Evolutionary conservation across 2,797 vertebrate species (phyloP), one percentile per base, ranked within the genome.

Genomic region (Chromis chromis): DNA sequence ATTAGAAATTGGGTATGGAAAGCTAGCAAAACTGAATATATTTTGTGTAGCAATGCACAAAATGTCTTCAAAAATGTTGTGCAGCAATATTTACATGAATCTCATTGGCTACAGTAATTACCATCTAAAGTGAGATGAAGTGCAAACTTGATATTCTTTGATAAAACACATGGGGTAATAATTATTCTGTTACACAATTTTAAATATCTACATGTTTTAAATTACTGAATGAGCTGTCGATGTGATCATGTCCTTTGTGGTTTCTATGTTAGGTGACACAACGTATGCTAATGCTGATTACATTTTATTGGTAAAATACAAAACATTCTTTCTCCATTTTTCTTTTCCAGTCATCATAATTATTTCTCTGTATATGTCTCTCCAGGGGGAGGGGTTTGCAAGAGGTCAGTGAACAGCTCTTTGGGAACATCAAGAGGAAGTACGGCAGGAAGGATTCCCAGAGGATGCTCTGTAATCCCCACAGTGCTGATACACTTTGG

Each of bases 391-490:
- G 92, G 82, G 94, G 91, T 48, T 83, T 95, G 67, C 94, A 96
- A 86, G 96, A 98, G 62, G 86, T 93, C 83, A 90, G 94, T 0
- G 96, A 98, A 65, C 96, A 96, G 86, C 94, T 95, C 22, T 46
- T 93, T 62, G 94, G 93, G 53, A 96, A 94, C 86, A 93, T 93
- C 69, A 98, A 98, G 94, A 96, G 96, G 86, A 98, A 98, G 90
- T 96, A 96, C 59, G 96, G 94, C 86, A 97, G 96, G 90, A 99
- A 97, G 86, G 97, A 98, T 60, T 89, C 94, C 78, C 89, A 95
- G 75, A 95, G 86, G 89, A 94, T 86, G 91, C 94, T 96, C 66
- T 84, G 87, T 73, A 90, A 88, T 89, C 87, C 95, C 84, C 94
- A 95, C 86, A 91, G 93, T 55, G 52, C 94, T 68, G 96, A 97